A percentile compares a stretch with the other conserved stretches of the same genome.
Evolutionary conservation across 92 coral and sea anemone species (phyloP).

Genomic region (Zoanthus gigantus): DNA sequence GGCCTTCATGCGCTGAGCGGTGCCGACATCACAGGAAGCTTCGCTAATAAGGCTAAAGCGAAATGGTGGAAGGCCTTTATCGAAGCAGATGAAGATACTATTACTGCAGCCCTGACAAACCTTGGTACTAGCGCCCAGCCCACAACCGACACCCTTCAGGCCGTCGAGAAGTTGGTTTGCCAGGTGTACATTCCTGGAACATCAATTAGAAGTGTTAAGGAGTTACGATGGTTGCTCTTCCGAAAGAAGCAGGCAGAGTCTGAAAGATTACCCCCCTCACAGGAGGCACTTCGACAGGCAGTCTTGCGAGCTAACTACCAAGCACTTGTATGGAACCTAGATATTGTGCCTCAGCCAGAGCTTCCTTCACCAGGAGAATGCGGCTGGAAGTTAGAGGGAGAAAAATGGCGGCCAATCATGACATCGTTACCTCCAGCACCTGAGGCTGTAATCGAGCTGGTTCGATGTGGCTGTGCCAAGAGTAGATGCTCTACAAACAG

Average conservation of each 20-base stretch:
- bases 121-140: too few relatives aligned
- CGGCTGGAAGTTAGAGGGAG: slow-evolving; percentile 27
- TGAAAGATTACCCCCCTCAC: slow-evolving; percentile 46
- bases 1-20: too few relatives aligned
- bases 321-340: slow-evolving; percentile 42
- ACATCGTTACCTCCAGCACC: slow-evolving; percentile 17
- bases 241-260: slow-evolving; percentile 51
- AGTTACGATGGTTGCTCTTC: slow-evolving; percentile 30
- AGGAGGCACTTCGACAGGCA: slow-evolving; percentile 35
- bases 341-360: slow-evolving; percentile 20
- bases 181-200: slow-evolving; percentile 20
- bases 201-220: slow-evolving; percentile 12
- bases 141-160: not conserved
- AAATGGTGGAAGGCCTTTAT: too few relatives aligned
- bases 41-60: too few relatives aligned
- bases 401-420: not conserved
- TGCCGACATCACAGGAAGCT: too few relatives aligned
- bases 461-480: slow-evolving; percentile 41
- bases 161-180: slow-evolving; percentile 49
- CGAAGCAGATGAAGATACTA: too few relatives aligned
- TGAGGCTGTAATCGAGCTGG: not conserved
- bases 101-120: too few relatives aligned
- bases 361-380: slow-evolving; percentile 40
- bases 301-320: slow-evolving; percentile 44
- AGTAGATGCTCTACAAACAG: slow-evolving; percentile 21